A percentile compares a stretch with the other conserved stretches of the same genome.
These are phyloP conservation scores for Podarcis lilfordi DNA, from an alignment of 2,797 vertebrate genomes.

Conservation along the genomic window DNA sequence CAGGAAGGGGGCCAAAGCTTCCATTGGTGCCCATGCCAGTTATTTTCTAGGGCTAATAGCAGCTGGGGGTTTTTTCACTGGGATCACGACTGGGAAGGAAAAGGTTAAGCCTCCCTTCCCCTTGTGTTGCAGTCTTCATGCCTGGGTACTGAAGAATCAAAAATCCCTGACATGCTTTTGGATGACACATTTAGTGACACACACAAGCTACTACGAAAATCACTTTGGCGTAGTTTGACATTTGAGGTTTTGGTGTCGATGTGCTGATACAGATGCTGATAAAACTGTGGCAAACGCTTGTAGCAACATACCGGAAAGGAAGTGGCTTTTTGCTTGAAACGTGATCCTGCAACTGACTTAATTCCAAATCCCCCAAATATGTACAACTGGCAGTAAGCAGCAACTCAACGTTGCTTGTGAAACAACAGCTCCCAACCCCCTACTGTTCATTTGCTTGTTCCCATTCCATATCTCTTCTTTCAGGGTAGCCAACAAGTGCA, in stretches of 20 bases:
- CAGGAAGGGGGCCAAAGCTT: not conserved
- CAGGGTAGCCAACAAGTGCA: not conserved
- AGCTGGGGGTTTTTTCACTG: not conserved
- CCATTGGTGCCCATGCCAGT: not conserved
- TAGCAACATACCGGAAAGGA: not conserved
- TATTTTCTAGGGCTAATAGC: not conserved
- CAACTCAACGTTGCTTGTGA: not conserved
- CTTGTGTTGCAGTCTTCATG: not conserved
- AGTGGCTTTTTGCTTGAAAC: constrained; percentile 20
- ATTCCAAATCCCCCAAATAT: not conserved
- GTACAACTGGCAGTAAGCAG: not conserved
- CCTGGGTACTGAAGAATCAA: not conserved
- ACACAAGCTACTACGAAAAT: not conserved
- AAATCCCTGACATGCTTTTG: not conserved
- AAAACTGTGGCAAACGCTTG: not conserved
- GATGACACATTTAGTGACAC: not conserved
- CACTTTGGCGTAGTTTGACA: not conserved
- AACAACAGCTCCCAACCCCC: not conserved
- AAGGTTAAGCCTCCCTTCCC: not conserved
- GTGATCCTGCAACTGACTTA: not conserved
- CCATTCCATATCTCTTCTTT: not conserved
- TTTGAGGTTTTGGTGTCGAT: constrained; percentile 9
- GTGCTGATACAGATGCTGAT: not conserved
- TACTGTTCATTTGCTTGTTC: not conserved
- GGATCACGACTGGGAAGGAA: not conserved